These are phyloP conservation scores for Speoplatyrhinus poulsoni DNA, from an alignment of 2,113 vertebrate genomes.

Conservation along the genomic window DNA sequence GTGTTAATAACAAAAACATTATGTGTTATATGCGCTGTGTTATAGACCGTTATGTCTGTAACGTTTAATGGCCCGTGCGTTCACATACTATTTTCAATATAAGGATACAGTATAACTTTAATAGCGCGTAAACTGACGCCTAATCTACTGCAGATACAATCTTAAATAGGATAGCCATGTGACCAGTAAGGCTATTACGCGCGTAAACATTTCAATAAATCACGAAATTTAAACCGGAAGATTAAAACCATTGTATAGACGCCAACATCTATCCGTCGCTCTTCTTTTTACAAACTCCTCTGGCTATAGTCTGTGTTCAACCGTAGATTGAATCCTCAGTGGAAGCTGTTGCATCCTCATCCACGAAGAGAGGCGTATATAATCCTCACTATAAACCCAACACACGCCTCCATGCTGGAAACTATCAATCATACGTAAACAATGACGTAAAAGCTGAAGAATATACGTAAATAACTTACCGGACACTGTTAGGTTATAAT, in stretches of 20 bases:
- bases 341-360: conserved; percentile 78
- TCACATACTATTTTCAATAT: conserved; percentile 35
- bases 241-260: conserved; percentile 61
- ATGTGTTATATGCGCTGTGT: conserved; percentile 3
- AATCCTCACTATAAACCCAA: conserved; percentile 16
- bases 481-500: conserved; percentile 27
- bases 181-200: conserved; percentile 64
- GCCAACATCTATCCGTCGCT: conserved; percentile 52
- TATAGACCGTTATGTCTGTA: too few relatives aligned
- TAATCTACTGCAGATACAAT: conserved; percentile 55
- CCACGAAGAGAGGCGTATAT: conserved; percentile 34
- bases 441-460: neutral
- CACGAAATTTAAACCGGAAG: conserved; percentile 66
- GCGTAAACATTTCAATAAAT: conserved; percentile 72
- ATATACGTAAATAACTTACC: conserved; percentile 59
- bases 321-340: conserved; percentile 35
- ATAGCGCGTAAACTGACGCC: conserved; percentile 47
- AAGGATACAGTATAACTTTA: conserved; percentile 56
- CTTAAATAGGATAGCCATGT: conserved; percentile 68
- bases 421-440: conserved; percentile 1
- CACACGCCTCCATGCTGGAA: conserved; percentile 6
- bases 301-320: neutral
- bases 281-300: neutral
- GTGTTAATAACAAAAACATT: conserved; percentile 26
- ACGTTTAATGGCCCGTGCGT: conserved; percentile 16